phyloP scores from a whole-genome alignment of 1,140 invertebrate species.

The Dufourea novaeangliae region DNA sequence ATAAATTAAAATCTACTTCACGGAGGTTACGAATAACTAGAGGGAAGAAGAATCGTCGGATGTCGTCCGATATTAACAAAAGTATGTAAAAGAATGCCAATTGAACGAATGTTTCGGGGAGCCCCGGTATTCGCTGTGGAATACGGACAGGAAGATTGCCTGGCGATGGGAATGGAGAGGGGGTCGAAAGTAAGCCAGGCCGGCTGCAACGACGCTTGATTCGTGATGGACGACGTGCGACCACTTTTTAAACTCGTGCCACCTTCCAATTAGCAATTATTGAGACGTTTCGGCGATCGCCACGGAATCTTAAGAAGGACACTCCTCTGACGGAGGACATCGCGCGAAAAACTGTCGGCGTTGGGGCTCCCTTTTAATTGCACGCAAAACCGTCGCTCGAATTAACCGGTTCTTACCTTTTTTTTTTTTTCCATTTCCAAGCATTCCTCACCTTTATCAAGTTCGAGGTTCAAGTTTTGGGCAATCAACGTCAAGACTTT shows the following conservation, averaged over 20 bases:
- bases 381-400: not conserved
- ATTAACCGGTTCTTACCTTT: not conserved
- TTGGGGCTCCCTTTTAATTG: constrained; percentile 21
- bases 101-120: not conserved
- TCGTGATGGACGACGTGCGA: constrained; percentile 61
- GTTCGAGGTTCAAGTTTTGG: not conserved
- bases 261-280: constrained; percentile 66
- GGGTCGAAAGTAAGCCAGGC: not conserved
- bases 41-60: no score
- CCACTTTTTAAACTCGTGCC: constrained; percentile 65
- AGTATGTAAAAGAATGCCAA: not conserved
- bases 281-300: constrained; percentile 55
- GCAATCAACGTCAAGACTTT: no score
- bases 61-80: no score
- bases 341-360: constrained; percentile 35
- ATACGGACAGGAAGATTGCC: not conserved
- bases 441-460: no score
- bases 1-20: no score
- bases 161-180: no score
- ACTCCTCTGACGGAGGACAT: constrained; percentile 6
- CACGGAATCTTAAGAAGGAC: constrained; percentile 58
- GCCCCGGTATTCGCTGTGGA: no score
- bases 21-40: no score
- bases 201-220: constrained; percentile 42
- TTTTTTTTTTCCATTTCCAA: no score